phyloP scores from a whole-genome alignment of 2,888 invertebrate genomes.

The Drosophila flavopinicola region DNA sequence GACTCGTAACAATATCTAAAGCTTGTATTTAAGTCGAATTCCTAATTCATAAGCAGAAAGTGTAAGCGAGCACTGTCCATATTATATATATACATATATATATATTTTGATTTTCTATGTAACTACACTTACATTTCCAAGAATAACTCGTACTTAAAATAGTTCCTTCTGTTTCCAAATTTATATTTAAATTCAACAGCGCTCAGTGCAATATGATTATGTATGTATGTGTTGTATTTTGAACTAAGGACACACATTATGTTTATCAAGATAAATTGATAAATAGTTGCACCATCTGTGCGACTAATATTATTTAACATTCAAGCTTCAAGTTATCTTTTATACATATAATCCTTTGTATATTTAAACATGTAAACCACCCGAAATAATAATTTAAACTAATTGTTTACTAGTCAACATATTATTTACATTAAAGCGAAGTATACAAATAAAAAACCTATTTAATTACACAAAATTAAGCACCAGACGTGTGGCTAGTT shows the following conservation, averaged over 20 bases:
- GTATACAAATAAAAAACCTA: conserved; percentile 71
- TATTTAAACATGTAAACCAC: conserved; percentile 19
- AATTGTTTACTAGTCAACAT: conserved; percentile 76
- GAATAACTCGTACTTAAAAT: conserved; percentile 24
- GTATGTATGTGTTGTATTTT: conserved; percentile 19
- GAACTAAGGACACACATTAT: not conserved
- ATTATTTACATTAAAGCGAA: conserved; percentile 72
- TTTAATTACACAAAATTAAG: conserved; percentile 54
- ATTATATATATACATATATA: conserved; percentile 3
- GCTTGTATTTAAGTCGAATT: conserved; percentile 49
- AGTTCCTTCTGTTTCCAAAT: conserved; percentile 54
- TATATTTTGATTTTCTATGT: conserved; percentile 35
- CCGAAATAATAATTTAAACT: conserved; percentile 38
- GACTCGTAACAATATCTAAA: conserved; percentile 46
- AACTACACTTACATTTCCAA: conserved; percentile 22
- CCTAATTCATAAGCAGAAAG: conserved; percentile 62
- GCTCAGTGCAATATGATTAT: conserved; percentile 48
- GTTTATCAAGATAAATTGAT: not conserved
- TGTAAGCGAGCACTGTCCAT: conserved; percentile 28
- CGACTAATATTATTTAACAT: not conserved
- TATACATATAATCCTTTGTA: conserved; percentile 23
- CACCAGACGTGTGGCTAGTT: conserved; percentile 34
- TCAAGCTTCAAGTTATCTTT: not conserved
- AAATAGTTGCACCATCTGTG: not conserved
- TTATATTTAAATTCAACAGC: conserved; percentile 36